A percentile compares a stretch with the other conserved stretches of the same genome.
phyloP scores from a whole-genome alignment of 2,113 vertebrate genomes.

The Microtus ochrogaster region DNA sequence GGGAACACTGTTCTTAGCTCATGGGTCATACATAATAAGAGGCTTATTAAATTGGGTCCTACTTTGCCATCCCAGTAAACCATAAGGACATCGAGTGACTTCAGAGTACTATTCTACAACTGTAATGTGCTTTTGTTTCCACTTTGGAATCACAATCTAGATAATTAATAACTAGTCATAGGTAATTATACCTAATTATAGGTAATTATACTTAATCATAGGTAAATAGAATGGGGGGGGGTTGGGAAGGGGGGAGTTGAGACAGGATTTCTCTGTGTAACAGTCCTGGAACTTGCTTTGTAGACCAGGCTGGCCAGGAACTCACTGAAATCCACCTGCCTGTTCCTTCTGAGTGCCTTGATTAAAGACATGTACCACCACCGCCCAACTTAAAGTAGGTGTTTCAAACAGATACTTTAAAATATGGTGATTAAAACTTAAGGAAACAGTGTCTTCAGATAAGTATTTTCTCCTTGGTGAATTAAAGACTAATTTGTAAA shows the following conservation, averaged over 20 bases:
- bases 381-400: not conserved
- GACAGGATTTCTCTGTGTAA: not conserved
- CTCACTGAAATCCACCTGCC: no score
- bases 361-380: no score
- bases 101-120: not conserved
- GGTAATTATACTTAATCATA: not conserved
- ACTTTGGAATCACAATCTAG: not conserved
- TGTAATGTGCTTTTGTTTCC: not conserved
- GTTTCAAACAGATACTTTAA: slow-evolving; percentile 40
- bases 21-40: not conserved
- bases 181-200: not conserved
- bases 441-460: not conserved
- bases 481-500: slow-evolving; percentile 41
- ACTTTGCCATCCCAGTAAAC: not conserved
- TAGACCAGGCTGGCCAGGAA: not conserved
- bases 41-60: not conserved
- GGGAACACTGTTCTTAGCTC: slow-evolving; percentile 2
- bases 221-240: not conserved
- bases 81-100: not conserved
- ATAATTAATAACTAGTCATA: not conserved
- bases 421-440: not conserved
- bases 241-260: no score
- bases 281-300: not conserved
- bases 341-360: no score
- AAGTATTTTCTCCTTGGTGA: not conserved